Base-by-base conservation (phyloP, 2,888 invertebrate genomes). In the Cheiracanthium punctorium region DNA sequence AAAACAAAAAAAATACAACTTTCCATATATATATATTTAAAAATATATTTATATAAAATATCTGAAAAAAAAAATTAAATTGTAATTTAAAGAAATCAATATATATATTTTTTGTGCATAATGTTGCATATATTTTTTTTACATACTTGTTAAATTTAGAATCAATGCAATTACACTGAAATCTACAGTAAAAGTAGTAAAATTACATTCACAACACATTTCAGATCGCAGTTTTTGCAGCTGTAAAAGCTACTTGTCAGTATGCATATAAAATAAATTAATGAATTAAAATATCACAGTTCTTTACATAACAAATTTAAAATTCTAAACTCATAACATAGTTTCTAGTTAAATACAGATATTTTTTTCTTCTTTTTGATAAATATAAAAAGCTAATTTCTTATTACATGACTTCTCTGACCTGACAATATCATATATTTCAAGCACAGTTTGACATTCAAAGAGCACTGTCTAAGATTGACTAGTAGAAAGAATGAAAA, bases 311-410 rank as follows among this genome's bases (percentile, higher is more conserved):
- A 86, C 85, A 86, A 80, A 86, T 86, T 86, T 86, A 86, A 86
- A 86, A 86, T 80, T 86, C 85, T 86, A 86, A 86, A 86, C 85
- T 86, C 52, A 86, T 86, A 86, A 86, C 85, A 86, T 86, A 80
- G 52, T 80, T 86, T 80, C 80, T 85, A 85, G 84, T 80, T 86
- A 86, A 85, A 85, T 85, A 85, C 85, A 80, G 71, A 80, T 86
- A 77, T 71, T 48, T 75, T 74, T 71, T 74, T 43, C 80, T 71
- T 71, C 37, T 75, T 74, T 76, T 74, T 43, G 65, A 48, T 86
- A 86, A 75, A 86, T 86, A 86, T 86, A 80, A 80, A 84, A 86
- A 80, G 85, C 85, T 86, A 86, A 85, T 85, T 79, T 76, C 32
- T 77, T 73, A 37, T 77, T 84, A 79, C 72, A 79, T 85, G 84